A percentile compares a stretch with the other conserved stretches of the same genome.
These are phyloP conservation scores for Orthonychiurus folsomi DNA, from an alignment of 2,888 invertebrate species.

Conservation along the genomic window DNA sequence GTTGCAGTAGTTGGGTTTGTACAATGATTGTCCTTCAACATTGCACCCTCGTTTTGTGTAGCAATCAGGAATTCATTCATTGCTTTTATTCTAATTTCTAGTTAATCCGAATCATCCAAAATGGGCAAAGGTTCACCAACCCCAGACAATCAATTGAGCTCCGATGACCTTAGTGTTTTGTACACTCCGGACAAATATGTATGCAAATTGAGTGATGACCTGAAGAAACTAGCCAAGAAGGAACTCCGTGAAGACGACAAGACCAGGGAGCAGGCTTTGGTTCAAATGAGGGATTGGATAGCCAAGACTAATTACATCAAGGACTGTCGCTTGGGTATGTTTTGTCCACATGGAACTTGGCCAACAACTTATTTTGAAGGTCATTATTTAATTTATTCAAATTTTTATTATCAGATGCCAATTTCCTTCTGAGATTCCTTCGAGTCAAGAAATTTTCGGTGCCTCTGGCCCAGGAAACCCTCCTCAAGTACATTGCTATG, in stretches of 20 bases:
- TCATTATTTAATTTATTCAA: conserved; percentile 1
- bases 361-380: too few relatives aligned
- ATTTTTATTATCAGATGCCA: conserved; percentile 52
- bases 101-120: background rate
- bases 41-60: too few relatives aligned
- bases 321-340: conserved; percentile 58
- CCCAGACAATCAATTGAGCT: background rate
- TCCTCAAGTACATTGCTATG: conserved; percentile 66
- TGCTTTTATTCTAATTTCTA: background rate
- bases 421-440: conserved; percentile 63
- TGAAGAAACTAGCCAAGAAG: conserved; percentile 49
- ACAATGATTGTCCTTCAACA: too few relatives aligned
- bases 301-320: conserved; percentile 58
- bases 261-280: conserved; percentile 55
- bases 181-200: conserved; percentile 54
- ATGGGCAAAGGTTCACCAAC: background rate
- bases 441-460: conserved; percentile 72
- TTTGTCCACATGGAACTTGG: conserved; percentile 4
- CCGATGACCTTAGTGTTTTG: conserved; percentile 5
- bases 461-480: conserved; percentile 66
- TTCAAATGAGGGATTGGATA: conserved; percentile 61
- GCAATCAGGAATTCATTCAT: background rate
- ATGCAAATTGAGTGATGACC: conserved; percentile 50
- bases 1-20: too few relatives aligned
- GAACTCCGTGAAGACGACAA: conserved; percentile 63